A percentile compares a stretch with the other conserved stretches of the same genome.
These are phyloP conservation scores for Jaculus jaculus DNA, from an alignment of 2,113 vertebrate genomes.

Conservation along the genomic window DNA sequence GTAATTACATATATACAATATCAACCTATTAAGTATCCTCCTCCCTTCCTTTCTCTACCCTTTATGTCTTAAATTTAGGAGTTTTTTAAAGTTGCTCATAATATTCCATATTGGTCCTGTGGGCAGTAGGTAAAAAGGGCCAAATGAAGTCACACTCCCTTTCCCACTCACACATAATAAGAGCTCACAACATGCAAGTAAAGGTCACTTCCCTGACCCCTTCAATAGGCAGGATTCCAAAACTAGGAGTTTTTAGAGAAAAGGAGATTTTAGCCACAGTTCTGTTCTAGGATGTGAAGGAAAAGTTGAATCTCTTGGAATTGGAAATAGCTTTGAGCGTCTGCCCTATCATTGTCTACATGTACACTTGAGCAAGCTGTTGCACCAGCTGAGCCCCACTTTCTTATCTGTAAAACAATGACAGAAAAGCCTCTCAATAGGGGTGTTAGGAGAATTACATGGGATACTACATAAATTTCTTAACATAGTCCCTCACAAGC, in stretches of 20 bases:
- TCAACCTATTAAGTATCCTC: no score
- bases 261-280: not conserved
- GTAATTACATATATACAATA: no score
- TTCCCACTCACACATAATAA: conserved; percentile 44
- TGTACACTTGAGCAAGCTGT: conserved; percentile 43
- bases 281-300: conserved; percentile 50
- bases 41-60: no score
- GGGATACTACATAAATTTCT: not conserved
- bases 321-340: not conserved
- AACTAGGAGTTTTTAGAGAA: conserved; percentile 57
- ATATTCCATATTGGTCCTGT: not conserved
- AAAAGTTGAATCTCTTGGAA: not conserved
- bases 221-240: conserved; percentile 25
- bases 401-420: conserved; percentile 40
- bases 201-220: conserved; percentile 38
- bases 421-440: not conserved
- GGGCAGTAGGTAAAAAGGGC: conserved; percentile 43
- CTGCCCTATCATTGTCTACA: not conserved
- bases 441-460: conserved; percentile 43
- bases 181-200: conserved; percentile 29
- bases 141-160: conserved; percentile 29
- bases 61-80: no score
- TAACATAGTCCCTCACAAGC: not conserved
- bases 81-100: not conserved
- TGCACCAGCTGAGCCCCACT: conserved; percentile 2